Conservation (phyloP, 2,888 invertebrate species). For the Cryptophagus acutangulus region DNA sequence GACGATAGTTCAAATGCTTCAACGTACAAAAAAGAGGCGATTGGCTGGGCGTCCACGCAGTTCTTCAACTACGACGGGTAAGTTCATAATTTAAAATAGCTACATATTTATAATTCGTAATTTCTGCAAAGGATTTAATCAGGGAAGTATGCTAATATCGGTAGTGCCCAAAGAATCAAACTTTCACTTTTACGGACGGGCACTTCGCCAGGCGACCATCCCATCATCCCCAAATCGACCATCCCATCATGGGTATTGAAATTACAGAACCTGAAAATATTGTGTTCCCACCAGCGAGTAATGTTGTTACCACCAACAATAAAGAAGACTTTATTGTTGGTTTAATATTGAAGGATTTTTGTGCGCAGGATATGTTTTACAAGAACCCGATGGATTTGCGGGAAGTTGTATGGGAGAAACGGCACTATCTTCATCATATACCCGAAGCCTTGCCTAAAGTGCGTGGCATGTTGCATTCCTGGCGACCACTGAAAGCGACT, state of each 20-base stretch:
- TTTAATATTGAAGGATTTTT: slow-evolving; percentile 64
- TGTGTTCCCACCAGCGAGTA: slow-evolving; percentile 57
- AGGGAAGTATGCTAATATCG: slow-evolving; percentile 74
- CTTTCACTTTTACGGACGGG: slow-evolving; percentile 75
- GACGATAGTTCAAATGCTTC: slow-evolving; percentile 52
- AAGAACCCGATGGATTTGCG: slow-evolving; percentile 66
- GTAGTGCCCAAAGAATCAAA: slow-evolving; percentile 81
- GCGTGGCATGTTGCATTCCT: slow-evolving; percentile 79
- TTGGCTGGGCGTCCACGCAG: slow-evolving; percentile 91
- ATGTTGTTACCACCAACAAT: slow-evolving; percentile 43
- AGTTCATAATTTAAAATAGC: no score
- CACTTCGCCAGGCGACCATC: no score
- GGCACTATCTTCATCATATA: slow-evolving; percentile 79
- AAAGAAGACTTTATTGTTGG: slow-evolving; percentile 79
- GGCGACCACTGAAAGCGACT: slow-evolving; percentile 79
- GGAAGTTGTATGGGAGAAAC: slow-evolving; percentile 86
- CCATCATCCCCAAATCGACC: no score
- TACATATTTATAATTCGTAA: no score
- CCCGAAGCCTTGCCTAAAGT: slow-evolving; percentile 85
- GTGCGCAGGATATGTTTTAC: slow-evolving; percentile 72
- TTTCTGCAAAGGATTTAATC: no score
- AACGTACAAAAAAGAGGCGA: slow-evolving; percentile 68
- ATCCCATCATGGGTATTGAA: slow-evolving; percentile 59
- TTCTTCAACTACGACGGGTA: slow-evolving; percentile 86
- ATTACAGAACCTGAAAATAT: slow-evolving; percentile 65